Percentiles rank a stretch among this genome's conserved stretches.
Evolutionary conservation across 1,140 invertebrate species (phyloP).

Genomic region (Melanaphis sacchari): DNA sequence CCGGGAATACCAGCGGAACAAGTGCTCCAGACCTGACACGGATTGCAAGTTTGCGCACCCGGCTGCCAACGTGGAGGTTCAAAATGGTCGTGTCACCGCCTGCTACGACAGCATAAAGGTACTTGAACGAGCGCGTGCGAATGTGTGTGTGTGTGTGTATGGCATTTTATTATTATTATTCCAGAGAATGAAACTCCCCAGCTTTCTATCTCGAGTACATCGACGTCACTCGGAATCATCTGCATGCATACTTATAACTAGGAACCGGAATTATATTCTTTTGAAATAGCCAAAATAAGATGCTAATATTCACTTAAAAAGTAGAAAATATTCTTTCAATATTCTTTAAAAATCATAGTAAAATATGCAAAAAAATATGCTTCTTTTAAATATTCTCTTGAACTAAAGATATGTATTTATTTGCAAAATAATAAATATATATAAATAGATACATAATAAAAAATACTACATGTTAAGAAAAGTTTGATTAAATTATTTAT

Average conservation of each 20-base stretch:
- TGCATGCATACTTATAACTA: neutral
- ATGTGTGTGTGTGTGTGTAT: neutral
- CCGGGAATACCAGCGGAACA: conserved; percentile 98
- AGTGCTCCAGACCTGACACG: conserved; percentile 97
- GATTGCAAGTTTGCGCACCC: conserved; percentile 99
- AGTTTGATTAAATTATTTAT: no score
- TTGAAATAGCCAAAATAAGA: no score
- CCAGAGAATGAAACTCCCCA: neutral
- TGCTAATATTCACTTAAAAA: no score
- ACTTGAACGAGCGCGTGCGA: conserved; percentile 60
- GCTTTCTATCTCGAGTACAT: neutral
- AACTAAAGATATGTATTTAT: no score
- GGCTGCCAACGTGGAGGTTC: conserved; percentile 97
- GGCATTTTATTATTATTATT: neutral
- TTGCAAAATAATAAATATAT: no score
- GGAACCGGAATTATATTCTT: no score
- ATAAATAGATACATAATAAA: no score
- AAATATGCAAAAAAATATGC: no score
- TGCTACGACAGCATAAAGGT: conserved; percentile 99
- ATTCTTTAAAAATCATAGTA: no score
- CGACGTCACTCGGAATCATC: neutral
- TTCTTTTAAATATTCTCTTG: no score
- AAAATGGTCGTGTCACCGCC: conserved; percentile 98
- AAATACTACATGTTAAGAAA: no score
- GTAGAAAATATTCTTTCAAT: no score